phyloP scores from a whole-genome alignment of 2,113 vertebrate species.

The Corythornis madagascariensis region DNA sequence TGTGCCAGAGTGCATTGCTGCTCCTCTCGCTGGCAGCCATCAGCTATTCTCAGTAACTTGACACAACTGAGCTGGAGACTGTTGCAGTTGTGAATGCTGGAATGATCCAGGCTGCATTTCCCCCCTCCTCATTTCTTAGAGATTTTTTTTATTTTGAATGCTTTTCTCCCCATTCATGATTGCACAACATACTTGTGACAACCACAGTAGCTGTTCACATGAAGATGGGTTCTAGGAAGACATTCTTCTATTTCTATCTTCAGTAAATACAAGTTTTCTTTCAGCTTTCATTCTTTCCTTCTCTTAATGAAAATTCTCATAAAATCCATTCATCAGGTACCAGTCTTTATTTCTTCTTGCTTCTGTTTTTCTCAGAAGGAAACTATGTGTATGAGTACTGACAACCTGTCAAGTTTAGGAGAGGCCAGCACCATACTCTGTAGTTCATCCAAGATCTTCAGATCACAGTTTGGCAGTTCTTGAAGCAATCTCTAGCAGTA shows the following conservation, averaged over 20 bases:
- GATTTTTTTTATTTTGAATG: not conserved
- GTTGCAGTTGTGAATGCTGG: constrained; percentile 10
- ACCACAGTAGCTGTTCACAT: not conserved
- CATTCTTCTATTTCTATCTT: not conserved
- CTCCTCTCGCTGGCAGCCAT: constrained; percentile 36
- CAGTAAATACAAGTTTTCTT: not conserved
- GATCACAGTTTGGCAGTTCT: constrained; percentile 17
- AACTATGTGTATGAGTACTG: not conserved
- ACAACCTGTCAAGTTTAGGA: not conserved
- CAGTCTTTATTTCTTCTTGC: not conserved
- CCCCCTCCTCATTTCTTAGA: not conserved
- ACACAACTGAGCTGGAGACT: constrained; percentile 28
- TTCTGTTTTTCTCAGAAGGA: constrained; percentile 7
- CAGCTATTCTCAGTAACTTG: constrained; percentile 15
- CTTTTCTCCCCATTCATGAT: not conserved
- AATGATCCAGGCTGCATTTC: not conserved
- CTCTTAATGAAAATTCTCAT: not conserved
- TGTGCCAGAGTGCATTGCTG: constrained; percentile 10
- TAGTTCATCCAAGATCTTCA: constrained; percentile 25
- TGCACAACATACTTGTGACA: constrained; percentile 7
- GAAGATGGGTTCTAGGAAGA: constrained; percentile 37
- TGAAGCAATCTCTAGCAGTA: not conserved
- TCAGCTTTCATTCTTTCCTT: not conserved
- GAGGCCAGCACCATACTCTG: constrained; percentile 15
- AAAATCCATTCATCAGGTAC: not conserved